phyloP scores from a whole-genome alignment of 2,888 invertebrate species.

The Tipula unca region DNA sequence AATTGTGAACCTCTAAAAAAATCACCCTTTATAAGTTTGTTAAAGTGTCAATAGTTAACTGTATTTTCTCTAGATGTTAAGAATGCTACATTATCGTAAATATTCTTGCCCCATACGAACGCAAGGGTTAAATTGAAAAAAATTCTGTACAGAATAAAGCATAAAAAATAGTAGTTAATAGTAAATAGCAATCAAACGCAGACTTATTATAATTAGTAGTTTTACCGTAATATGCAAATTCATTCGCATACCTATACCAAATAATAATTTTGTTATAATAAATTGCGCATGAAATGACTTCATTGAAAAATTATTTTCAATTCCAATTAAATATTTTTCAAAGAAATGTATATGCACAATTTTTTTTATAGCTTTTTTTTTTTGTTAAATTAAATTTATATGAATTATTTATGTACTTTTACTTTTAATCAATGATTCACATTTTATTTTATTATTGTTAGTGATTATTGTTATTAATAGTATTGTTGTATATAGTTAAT shows the following conservation, averaged over 20 bases:
- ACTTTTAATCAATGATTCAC: background rate
- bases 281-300: background rate
- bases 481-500: too few relatives aligned
- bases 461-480: background rate
- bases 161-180: background rate
- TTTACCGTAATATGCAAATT: background rate
- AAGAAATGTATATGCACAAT: background rate
- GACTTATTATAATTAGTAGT: background rate
- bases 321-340: background rate
- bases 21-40: too few relatives aligned
- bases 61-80: too few relatives aligned
- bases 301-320: background rate
- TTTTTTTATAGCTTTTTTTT: background rate
- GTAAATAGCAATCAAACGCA: background rate
- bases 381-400: background rate
- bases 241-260: background rate
- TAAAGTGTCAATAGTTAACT: too few relatives aligned
- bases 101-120: too few relatives aligned
- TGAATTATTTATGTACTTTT: background rate
- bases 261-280: background rate
- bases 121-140: too few relatives aligned
- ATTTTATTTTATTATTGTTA: background rate
- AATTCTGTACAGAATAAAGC: too few relatives aligned
- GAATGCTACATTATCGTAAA: too few relatives aligned
- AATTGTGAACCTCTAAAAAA: too few relatives aligned